A percentile compares a stretch with the other conserved stretches of the same genome.
These are phyloP conservation scores for Sinocyclocheilus grahami DNA, from an alignment of 2,113 vertebrate genomes.

Conservation along the genomic window DNA sequence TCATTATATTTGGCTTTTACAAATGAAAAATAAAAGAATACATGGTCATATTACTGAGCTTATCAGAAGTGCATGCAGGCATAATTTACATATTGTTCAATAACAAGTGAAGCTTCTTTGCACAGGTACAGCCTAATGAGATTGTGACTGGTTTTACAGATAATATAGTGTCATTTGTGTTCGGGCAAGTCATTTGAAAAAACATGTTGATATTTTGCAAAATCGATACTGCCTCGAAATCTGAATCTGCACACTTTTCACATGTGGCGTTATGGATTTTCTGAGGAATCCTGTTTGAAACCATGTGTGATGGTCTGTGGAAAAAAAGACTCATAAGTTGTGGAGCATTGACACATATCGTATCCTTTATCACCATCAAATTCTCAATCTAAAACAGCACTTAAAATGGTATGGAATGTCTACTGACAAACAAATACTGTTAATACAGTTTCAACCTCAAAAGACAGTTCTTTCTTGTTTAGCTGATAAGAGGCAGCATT, in stretches of 20 bases:
- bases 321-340: neutral
- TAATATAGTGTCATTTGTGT: rapidly evolving
- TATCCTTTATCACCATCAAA: neutral
- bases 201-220: neutral
- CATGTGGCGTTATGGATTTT: neutral
- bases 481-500: neutral
- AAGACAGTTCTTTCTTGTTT: too few relatives aligned
- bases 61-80: neutral
- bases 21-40: too few relatives aligned
- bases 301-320: neutral
- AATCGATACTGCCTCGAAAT: neutral
- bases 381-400: too few relatives aligned
- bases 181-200: rapidly evolving
- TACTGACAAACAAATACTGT: neutral
- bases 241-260: neutral
- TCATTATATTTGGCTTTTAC: too few relatives aligned
- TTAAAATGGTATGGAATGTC: too few relatives aligned
- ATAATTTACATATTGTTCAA: neutral
- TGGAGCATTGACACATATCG: neutral
- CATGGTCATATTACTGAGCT: neutral
- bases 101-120: too few relatives aligned
- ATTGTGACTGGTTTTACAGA: neutral
- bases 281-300: too few relatives aligned
- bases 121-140: neutral
- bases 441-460: neutral